These are phyloP conservation scores for Vulpes ferrilata DNA, from an alignment of 2,113 vertebrate species.

Conservation along the genomic window DNA sequence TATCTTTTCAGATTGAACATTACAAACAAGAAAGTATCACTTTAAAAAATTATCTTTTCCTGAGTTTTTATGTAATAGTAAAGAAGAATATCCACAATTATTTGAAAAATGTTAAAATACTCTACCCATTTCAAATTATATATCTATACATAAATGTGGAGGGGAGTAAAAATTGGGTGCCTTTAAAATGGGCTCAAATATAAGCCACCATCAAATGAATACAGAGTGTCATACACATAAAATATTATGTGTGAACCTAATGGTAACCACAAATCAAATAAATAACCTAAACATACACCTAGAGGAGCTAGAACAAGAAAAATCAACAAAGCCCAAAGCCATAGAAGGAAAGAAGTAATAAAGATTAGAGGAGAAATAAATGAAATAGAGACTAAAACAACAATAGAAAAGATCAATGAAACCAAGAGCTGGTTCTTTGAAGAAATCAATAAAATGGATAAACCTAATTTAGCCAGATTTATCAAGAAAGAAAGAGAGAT, in stretches of 20 bases:
- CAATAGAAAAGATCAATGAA: not conserved
- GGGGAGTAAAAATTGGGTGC: not conserved
- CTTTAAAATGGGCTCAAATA: not conserved
- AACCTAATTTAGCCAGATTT: not conserved
- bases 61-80: conserved; percentile 8
- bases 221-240: not conserved
- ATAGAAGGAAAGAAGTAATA: not conserved
- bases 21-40: not conserved
- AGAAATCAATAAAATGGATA: not conserved
- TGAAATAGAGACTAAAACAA: not conserved
- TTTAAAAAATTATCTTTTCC: not conserved
- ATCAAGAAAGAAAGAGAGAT: not conserved
- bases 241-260: not conserved
- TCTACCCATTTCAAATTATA: not conserved
- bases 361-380: not conserved
- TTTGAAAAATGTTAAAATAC: not conserved
- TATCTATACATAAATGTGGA: not conserved
- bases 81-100: not conserved
- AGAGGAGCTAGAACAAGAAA: not conserved
- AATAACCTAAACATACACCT: not conserved
- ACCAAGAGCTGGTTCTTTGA: not conserved
- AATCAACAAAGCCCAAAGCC: not conserved
- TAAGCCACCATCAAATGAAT: not conserved
- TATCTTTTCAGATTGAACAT: conserved; percentile 1
- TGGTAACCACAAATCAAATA: not conserved